A percentile compares a stretch with the other conserved stretches of the same genome.
phyloP scores from a whole-genome alignment of 2,113 vertebrate species.

The Apteryx owenii region DNA sequence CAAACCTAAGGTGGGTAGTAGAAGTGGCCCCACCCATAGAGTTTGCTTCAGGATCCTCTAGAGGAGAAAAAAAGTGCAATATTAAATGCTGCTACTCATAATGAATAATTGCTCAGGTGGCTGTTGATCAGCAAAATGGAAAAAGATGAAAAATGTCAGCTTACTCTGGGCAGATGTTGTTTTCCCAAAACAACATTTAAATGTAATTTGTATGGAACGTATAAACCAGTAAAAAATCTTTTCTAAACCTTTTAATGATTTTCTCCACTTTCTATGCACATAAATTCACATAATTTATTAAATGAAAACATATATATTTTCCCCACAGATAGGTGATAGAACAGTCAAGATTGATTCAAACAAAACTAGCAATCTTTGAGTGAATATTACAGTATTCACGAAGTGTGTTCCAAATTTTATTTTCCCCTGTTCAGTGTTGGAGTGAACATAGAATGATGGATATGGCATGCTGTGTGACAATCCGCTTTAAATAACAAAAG shows the following conservation, averaged over 20 bases:
- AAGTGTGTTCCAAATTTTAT: neutral
- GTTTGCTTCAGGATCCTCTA: neutral
- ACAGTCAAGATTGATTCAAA: constrained; percentile 11
- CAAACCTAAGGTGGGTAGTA: neutral
- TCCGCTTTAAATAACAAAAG: constrained; percentile 11
- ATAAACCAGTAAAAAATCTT: constrained; percentile 17
- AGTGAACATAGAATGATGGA: constrained; percentile 16
- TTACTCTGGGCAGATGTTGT: constrained; percentile 17
- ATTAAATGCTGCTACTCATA: neutral
- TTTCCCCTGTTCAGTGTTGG: neutral
- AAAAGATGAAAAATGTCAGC: constrained; percentile 3
- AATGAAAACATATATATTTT: neutral
- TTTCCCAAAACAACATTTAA: neutral
- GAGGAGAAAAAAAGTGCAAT: neutral
- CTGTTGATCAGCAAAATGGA: constrained; percentile 1
- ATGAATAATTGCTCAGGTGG: neutral
- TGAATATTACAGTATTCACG: constrained; percentile 23
- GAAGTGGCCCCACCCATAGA: neutral
- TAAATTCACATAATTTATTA: constrained; percentile 34
- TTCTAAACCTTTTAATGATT: constrained; percentile 20
- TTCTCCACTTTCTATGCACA: constrained; percentile 33
- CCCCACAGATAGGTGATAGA: neutral
- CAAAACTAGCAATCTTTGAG: constrained; percentile 30
- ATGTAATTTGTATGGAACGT: neutral
- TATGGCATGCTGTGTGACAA: constrained; percentile 22